phyloP scores from a whole-genome alignment of 2,888 invertebrate species.

The Unio delphinus region DNA sequence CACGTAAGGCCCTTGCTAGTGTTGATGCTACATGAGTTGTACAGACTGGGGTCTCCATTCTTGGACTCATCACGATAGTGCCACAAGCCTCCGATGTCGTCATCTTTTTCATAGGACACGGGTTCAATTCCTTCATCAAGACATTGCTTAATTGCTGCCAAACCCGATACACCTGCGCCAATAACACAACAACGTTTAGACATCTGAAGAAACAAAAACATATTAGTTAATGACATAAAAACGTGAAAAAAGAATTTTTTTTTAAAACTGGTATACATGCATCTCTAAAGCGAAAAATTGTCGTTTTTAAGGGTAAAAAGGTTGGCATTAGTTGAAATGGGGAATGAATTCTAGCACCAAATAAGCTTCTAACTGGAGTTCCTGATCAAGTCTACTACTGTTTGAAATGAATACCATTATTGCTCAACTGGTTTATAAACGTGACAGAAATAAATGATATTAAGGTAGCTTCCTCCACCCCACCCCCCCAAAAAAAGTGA shows the following conservation, averaged over 20 bases:
- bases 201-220: constrained; percentile 12
- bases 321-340: not conserved
- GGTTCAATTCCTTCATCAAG: constrained; percentile 40
- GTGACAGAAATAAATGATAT: too few species aligned
- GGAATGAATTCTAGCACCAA: too few species aligned
- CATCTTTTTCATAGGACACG: constrained; percentile 40
- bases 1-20: constrained; percentile 49
- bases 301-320: not conserved
- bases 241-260: too few species aligned
- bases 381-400: too few species aligned
- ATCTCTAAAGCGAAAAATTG: not conserved
- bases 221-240: not conserved
- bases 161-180: constrained; percentile 43
- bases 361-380: too few species aligned
- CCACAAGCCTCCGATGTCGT: constrained; percentile 42
- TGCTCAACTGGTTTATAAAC: too few species aligned
- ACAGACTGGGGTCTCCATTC: constrained; percentile 36
- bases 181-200: constrained; percentile 39
- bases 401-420: too few species aligned
- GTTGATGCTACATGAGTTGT: constrained; percentile 46
- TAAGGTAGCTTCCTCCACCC: too few species aligned
- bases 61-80: constrained; percentile 26
- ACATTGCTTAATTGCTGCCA: constrained; percentile 37
- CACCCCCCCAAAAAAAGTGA: too few species aligned
- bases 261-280: not conserved